Percentiles rank a stretch among this genome's conserved stretches.
phyloP scores from a whole-genome alignment of 2,888 invertebrate genomes.

The Aphidoletes aphidimyza region DNA sequence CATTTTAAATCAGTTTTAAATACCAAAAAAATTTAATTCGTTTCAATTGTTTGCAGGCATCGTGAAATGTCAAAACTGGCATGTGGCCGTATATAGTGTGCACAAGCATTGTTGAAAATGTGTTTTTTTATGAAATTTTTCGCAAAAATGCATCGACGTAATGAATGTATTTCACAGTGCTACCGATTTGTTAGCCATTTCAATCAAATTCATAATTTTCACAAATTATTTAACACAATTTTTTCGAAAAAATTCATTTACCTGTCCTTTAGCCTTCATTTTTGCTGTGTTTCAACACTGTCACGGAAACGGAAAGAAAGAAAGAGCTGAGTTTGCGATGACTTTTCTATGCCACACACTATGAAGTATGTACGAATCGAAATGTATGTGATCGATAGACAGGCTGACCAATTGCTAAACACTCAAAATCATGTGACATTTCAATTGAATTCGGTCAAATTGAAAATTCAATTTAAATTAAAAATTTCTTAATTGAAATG shows the following conservation, averaged over 20 bases:
- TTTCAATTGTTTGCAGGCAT: not conserved
- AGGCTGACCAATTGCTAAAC: not conserved
- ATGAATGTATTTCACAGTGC: not conserved
- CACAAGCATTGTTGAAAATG: slow-evolving; percentile 1
- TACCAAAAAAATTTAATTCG: not conserved
- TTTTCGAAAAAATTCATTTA: slow-evolving; percentile 62
- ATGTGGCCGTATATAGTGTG: slow-evolving; percentile 1
- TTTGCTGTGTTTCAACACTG: slow-evolving; percentile 66
- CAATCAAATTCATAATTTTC: not conserved
- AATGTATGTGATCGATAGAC: not conserved
- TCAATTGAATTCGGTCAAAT: not conserved
- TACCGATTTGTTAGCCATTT: not conserved
- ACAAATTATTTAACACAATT: not conserved
- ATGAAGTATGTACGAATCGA: slow-evolving; percentile 30
- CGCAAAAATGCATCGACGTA: not conserved
- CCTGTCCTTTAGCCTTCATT: slow-evolving; percentile 93
- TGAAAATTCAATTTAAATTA: too few species aligned
- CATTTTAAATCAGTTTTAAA: not conserved
- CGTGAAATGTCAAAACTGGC: slow-evolving; percentile 30
- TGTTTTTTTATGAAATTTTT: not conserved
- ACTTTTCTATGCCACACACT: slow-evolving; percentile 36
- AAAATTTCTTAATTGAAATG: too few species aligned
- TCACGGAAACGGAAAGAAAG: slow-evolving; percentile 67
- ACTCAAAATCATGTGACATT: not conserved
- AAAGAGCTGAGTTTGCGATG: slow-evolving; percentile 12